Conservation (phyloP, 2,797 vertebrate genomes). For the Tarsius wallacei region DNA sequence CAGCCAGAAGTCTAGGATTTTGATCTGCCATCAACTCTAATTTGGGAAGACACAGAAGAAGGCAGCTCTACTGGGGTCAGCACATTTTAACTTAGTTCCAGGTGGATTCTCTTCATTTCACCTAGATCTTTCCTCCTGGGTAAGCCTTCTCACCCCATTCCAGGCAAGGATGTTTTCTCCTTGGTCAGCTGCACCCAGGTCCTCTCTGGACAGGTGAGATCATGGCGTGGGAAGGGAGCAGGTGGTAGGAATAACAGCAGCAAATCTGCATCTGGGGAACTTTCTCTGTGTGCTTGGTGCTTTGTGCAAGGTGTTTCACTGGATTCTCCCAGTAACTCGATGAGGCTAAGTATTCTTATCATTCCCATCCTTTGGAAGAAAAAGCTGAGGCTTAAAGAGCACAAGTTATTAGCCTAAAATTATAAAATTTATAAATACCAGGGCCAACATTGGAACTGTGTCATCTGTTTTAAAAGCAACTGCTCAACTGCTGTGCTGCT, state of each 20-base stretch:
- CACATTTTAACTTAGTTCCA: background rate
- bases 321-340: background rate
- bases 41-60: background rate
- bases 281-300: background rate
- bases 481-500: background rate
- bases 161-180: background rate
- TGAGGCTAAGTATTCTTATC: background rate
- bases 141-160: background rate
- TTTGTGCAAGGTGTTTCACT: background rate
- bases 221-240: background rate
- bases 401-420: background rate
- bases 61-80: background rate
- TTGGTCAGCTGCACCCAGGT: background rate
- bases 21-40: background rate
- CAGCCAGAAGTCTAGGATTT: background rate
- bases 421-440: background rate
- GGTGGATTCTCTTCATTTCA: background rate
- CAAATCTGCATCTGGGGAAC: background rate
- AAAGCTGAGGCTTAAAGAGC: background rate
- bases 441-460: background rate
- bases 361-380: background rate
- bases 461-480: slow-evolving; percentile 43
- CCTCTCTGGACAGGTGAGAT: background rate
- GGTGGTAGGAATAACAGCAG: background rate
- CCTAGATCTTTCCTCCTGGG: background rate